Evolutionary conservation across 1,140 invertebrate species (phyloP).

Genomic region (Drosophila repletoides): DNA sequence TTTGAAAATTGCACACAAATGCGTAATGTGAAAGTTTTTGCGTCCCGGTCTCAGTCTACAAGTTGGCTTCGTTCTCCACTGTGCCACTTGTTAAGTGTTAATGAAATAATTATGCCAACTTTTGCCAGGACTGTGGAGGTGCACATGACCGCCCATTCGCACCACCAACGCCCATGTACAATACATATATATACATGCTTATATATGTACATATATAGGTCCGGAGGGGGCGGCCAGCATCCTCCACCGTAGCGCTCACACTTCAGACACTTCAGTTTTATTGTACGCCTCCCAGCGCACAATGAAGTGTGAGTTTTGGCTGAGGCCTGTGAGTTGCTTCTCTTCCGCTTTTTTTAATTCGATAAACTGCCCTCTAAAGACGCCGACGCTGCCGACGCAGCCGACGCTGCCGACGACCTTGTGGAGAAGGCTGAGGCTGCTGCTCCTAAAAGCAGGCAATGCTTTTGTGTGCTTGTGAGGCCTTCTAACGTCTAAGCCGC

Average conservation of each 20-base stretch:
- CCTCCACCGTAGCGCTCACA: too few species aligned
- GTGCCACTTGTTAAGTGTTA: slow-evolving; percentile 79
- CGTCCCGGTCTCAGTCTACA: slow-evolving; percentile 23
- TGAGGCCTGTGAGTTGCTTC: not conserved
- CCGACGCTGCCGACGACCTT: slow-evolving; percentile 39
- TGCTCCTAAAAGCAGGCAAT: slow-evolving; percentile 66
- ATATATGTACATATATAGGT: not conserved
- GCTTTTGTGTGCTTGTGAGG: slow-evolving; percentile 59
- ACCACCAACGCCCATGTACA: slow-evolving; percentile 8
- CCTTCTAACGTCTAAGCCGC: slow-evolving; percentile 67
- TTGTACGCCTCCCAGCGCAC: slow-evolving; percentile 51
- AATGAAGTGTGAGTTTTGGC: slow-evolving; percentile 64
- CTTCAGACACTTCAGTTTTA: slow-evolving; percentile 73
- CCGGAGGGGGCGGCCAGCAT: not conserved
- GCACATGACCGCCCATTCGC: slow-evolving; percentile 31
- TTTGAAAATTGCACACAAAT: slow-evolving; percentile 81
- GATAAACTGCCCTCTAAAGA: slow-evolving; percentile 76
- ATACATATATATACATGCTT: not conserved
- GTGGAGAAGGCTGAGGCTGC: slow-evolving; percentile 50
- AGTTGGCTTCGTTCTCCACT: slow-evolving; percentile 1
- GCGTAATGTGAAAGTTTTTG: slow-evolving; percentile 77
- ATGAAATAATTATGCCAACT: slow-evolving; percentile 81
- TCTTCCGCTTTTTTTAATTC: slow-evolving; percentile 60
- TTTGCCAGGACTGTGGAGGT: slow-evolving; percentile 36
- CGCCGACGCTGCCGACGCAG: not conserved